Evolutionary conservation across 2,888 invertebrate genomes (phyloP).

Genomic region (Ectemnius cavifrons): DNA sequence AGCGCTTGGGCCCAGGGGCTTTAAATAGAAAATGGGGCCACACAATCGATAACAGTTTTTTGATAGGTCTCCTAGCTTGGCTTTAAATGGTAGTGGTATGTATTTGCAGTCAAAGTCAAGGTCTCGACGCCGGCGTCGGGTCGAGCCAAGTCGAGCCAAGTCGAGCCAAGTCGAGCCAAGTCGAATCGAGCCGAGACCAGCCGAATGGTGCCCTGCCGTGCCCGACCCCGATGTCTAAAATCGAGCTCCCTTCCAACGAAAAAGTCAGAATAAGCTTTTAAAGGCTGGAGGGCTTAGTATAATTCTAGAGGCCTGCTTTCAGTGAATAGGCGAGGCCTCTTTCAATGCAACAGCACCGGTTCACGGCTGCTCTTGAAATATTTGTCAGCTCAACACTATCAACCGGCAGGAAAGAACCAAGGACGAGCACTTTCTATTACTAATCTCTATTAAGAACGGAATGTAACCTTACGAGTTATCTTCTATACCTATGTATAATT

Average conservation of each 20-base stretch:
- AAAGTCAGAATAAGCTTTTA: constrained; percentile 22
- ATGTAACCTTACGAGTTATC: too few species aligned
- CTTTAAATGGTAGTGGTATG: neutral
- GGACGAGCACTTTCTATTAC: constrained; percentile 1
- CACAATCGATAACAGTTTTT: neutral
- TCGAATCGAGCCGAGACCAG: too few species aligned
- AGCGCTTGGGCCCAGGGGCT: too few species aligned
- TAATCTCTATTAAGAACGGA: too few species aligned
- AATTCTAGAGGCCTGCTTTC: constrained; percentile 20
- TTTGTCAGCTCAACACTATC: constrained; percentile 25
- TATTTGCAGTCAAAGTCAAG: neutral
- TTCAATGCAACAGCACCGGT: constrained; percentile 25
- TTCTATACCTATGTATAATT: too few species aligned
- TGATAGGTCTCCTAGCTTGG: neutral
- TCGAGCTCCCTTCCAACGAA: constrained; percentile 5
- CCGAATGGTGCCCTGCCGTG: too few species aligned
- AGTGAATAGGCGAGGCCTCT: constrained; percentile 33
- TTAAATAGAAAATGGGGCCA: too few species aligned
- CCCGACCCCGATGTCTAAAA: neutral
- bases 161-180: too few species aligned
- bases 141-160: too few species aligned
- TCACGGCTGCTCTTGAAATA: constrained; percentile 30
- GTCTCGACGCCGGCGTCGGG: neutral
- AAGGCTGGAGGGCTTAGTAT: constrained; percentile 12
- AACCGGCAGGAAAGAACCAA: constrained; percentile 13